Conservation (phyloP, 2,113 vertebrate genomes). For the Acrocephalus kingi region DNA sequence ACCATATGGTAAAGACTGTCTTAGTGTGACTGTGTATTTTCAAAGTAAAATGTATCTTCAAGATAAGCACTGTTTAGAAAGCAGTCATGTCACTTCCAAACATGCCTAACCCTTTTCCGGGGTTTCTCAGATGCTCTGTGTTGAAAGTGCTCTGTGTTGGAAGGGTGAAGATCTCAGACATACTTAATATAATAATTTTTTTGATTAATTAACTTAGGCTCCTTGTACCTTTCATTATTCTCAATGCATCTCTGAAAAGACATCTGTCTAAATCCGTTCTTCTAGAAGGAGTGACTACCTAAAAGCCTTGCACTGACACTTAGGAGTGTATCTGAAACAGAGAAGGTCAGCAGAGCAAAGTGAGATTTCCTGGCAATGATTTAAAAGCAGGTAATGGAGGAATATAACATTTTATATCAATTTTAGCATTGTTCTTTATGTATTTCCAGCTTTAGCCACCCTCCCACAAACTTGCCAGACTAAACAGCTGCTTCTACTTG, state of each 20-base stretch:
- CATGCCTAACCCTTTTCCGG: background rate
- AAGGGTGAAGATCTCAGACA: background rate
- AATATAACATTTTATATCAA: background rate
- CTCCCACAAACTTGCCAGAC: background rate
- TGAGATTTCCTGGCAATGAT: background rate
- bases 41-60: background rate
- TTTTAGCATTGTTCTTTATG: background rate
- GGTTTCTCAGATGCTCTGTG: background rate
- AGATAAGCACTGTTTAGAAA: slow-evolving; percentile 8
- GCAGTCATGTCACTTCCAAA: background rate
- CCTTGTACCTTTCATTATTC: background rate
- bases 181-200: background rate
- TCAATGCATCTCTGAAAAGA: background rate
- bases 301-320: background rate
- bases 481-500: slow-evolving; percentile 15
- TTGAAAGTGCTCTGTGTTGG: background rate
- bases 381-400: background rate
- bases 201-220: background rate
- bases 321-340: background rate
- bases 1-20: background rate
- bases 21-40: background rate
- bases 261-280: background rate
- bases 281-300: background rate
- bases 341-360: background rate
- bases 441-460: background rate